Percentiles rank a stretch among this genome's conserved stretches.
These are phyloP conservation scores for Forbesichthys agassizii DNA, from an alignment of 2,113 vertebrate genomes.

Conservation along the genomic window DNA sequence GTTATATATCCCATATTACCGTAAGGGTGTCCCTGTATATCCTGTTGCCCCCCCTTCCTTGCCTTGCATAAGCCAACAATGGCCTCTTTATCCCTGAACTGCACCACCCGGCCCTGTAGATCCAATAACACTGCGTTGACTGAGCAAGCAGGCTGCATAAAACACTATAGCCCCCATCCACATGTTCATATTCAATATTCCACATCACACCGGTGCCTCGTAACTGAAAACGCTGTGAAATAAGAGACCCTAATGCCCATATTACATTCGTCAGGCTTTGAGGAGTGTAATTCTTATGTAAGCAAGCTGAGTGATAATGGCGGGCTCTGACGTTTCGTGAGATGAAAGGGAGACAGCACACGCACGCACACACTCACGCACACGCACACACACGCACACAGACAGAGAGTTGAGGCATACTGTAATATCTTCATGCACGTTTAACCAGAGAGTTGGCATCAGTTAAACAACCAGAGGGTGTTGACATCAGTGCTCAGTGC, in stretches of 20 bases:
- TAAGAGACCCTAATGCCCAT: constrained; percentile 55
- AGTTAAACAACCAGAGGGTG: no score
- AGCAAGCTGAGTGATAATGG: constrained; percentile 34
- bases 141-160: constrained; percentile 53
- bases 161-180: constrained; percentile 18
- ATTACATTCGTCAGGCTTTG: constrained; percentile 49
- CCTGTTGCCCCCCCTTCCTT: not conserved
- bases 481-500: no score
- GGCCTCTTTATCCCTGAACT: constrained; percentile 36
- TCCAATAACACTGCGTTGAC: constrained; percentile 59
- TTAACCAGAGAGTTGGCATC: no score
- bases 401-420: not conserved
- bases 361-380: not conserved
- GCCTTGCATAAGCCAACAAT: constrained; percentile 3
- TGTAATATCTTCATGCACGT: no score
- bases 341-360: constrained; percentile 12
- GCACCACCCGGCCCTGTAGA: constrained; percentile 22
- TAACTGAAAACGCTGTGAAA: constrained; percentile 53
- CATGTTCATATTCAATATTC: constrained; percentile 61
- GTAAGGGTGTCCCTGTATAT: not conserved
- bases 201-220: constrained; percentile 45
- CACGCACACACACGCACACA: not conserved
- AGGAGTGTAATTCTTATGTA: constrained; percentile 50
- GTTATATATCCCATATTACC: not conserved
- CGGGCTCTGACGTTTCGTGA: not conserved